Conservation (phyloP, 2,888 invertebrate species). For the Willowsia nigromaculata region DNA sequence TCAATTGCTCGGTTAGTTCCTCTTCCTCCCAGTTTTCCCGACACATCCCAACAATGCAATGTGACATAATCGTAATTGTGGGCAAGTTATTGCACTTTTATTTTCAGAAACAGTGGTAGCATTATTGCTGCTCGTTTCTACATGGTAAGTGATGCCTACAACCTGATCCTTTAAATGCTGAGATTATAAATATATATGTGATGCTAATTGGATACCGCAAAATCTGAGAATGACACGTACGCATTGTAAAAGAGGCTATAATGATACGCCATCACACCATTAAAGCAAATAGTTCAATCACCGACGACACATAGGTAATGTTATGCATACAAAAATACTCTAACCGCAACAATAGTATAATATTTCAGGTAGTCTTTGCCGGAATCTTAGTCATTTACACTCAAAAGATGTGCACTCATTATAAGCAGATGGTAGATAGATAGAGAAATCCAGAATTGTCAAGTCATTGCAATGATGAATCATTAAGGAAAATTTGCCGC, state of each 20-base stretch:
- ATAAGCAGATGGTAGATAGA: constrained; percentile 1
- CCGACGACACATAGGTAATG: constrained; percentile 15
- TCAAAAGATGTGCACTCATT: neutral
- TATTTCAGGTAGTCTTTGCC: neutral
- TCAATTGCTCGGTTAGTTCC: constrained; percentile 44
- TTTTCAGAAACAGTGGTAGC: neutral
- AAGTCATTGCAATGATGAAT: constrained; percentile 27
- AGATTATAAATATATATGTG: too few relatives aligned
- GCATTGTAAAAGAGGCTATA: constrained; percentile 4
- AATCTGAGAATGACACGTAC: constrained; percentile 13
- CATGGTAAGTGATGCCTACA: neutral
- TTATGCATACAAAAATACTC: neutral
- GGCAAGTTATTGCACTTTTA: constrained; percentile 9
- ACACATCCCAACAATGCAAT: neutral
- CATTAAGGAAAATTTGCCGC: neutral
- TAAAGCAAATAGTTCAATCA: constrained; percentile 70
- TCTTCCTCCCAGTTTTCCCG: neutral
- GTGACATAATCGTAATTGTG: neutral
- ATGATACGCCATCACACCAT: constrained; percentile 46
- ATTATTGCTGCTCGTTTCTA: neutral
- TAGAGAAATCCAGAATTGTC: constrained; percentile 33
- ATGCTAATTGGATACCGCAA: neutral
- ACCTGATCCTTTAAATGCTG: too few relatives aligned
- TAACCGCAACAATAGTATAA: neutral
- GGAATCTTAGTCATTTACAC: neutral